Evolutionary conservation across 2,113 vertebrate genomes (phyloP), one percentile per base, ranked within the genome.

Genomic region (Australoheros scitulus): DNA sequence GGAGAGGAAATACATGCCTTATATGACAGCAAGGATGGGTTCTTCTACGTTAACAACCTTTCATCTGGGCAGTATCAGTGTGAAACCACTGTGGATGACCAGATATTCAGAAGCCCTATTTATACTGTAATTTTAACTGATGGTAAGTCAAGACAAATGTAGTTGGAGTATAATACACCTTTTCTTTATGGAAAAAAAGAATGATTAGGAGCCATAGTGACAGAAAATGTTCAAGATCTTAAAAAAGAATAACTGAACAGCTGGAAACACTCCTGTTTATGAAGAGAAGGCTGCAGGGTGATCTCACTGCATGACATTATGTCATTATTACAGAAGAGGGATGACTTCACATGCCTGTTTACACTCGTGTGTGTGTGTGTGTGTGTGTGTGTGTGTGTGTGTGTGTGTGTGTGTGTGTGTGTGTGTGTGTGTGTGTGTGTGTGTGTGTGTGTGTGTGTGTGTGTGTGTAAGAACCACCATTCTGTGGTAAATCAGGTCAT

Each of bases 11-110:
- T 97, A 0, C 4, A 59, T 1, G 94, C 91, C 34, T 87, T 80
- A 10, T 98, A 99, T 2, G 94, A 98, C 81, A 95, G 80, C 92
- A 97, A 93, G 61, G 92, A 95, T 64, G 98, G 98, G 61, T 99
- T 99, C 88, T 84, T 96, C 1, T 99, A 99, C 89, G 85, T 96
- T 1, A 96, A 95, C 0, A 90, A 52, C 38, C 95, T 98, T 63
- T 22, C 87, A 2, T 90, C 94, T 0, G 98, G 98, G 0, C 94
- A 92, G 10, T 99, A 99, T 14, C 90, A 84, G 5, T 99, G 98
- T 76, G 97, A 97, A 92, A 97, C 97, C 70, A 89, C 14, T 0
- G 88, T 96, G 61, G 90, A 93, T 3, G 96, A 94, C 0, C 58
- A 89, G 63, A 92, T 82, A 2, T 89, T 96, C 84, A 92, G 65